A percentile compares a stretch with the other conserved stretches of the same genome.
Conservation (phyloP, 2,113 vertebrate species). For the Fregata magnificens region DNA sequence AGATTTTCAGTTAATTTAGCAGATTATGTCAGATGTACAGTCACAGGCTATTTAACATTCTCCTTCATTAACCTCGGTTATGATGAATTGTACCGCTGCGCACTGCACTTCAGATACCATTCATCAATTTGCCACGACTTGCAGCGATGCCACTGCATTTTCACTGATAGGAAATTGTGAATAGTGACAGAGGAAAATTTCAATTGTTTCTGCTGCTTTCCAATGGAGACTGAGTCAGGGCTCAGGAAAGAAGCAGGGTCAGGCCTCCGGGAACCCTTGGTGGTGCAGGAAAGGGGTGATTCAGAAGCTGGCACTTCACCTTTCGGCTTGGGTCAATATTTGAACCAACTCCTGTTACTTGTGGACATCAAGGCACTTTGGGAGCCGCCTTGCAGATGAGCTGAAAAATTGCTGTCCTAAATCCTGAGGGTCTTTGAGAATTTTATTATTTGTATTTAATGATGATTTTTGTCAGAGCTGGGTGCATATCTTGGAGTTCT, state of each 20-base stretch:
- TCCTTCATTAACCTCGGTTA: not conserved
- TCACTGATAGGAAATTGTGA: too few relatives aligned
- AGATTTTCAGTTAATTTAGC: not conserved
- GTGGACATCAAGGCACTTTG: too few relatives aligned
- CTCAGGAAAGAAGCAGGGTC: not conserved
- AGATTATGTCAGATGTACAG: not conserved
- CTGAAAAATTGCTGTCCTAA: not conserved
- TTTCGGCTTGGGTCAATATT: accelerated
- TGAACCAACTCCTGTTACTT: accelerated
- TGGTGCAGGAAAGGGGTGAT: not conserved
- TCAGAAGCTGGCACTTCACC: not conserved
- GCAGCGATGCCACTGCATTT: not conserved
- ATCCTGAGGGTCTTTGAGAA: not conserved
- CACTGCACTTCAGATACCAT: not conserved
- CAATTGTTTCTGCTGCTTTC: not conserved
- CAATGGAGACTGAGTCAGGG: accelerated
- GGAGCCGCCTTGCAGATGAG: not conserved
- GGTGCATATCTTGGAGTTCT: not conserved
- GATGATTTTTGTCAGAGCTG: not conserved
- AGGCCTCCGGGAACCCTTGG: accelerated
- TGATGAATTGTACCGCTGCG: not conserved
- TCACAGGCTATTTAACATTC: not conserved
- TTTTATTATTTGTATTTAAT: not conserved
- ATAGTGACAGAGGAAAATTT: not conserved
- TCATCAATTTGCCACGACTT: not conserved